A percentile compares a stretch with the other conserved stretches of the same genome.
Evolutionary conservation across 2,888 invertebrate species (phyloP).

Genomic region (Parascotia fuliginaria): DNA sequence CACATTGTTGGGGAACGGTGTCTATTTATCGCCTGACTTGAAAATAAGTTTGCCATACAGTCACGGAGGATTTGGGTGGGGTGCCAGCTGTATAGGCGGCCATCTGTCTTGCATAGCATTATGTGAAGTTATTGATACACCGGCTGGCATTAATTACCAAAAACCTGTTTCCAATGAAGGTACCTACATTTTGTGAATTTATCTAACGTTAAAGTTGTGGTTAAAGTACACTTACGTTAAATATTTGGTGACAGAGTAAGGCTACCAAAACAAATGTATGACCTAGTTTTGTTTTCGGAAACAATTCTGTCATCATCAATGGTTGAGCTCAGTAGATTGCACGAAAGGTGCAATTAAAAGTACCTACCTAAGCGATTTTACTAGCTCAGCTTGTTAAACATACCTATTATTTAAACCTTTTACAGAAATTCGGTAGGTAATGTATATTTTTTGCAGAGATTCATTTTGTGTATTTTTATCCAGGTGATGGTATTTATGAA

Average conservation of each 20-base stretch:
- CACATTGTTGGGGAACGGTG: constrained; percentile 89
- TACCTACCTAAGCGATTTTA: too few species aligned
- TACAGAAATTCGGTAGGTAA: too few species aligned
- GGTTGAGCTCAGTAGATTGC: too few species aligned
- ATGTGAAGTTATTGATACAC: constrained; percentile 92
- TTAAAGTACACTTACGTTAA: not conserved
- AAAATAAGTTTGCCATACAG: constrained; percentile 90
- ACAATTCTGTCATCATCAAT: too few species aligned
- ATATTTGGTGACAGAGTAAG: not conserved
- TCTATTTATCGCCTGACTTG: constrained; percentile 91
- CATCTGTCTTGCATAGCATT: constrained; percentile 91
- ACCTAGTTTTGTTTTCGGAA: too few species aligned
- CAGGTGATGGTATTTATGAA: constrained; percentile 66
- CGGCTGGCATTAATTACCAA: constrained; percentile 86
- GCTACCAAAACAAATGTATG: too few species aligned
- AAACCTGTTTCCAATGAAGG: constrained; percentile 75
- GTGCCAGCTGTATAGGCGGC: constrained; percentile 90
- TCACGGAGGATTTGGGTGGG: constrained; percentile 91
- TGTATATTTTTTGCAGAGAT: too few species aligned
- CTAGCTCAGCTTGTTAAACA: too few species aligned
- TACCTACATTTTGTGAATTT: constrained; percentile 4
- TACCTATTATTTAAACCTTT: too few species aligned
- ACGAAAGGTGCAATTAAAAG: too few species aligned
- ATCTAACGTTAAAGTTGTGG: too few species aligned
- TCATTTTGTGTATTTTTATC: too few species aligned